These are phyloP conservation scores for Leiothrix lutea DNA, from an alignment of 2,113 vertebrate genomes.

Conservation along the genomic window DNA sequence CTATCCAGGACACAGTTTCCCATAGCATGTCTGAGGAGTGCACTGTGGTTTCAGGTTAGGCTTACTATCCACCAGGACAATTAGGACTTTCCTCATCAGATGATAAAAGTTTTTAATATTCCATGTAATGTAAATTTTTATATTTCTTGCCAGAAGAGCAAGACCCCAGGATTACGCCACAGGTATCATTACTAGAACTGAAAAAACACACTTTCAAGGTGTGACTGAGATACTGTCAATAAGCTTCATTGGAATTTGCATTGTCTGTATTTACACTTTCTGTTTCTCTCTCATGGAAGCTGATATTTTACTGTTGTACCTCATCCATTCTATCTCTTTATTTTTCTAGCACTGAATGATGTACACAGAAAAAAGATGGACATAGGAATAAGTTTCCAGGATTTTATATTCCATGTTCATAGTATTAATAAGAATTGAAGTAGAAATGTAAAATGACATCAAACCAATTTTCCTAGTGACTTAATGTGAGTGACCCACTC, in stretches of 20 bases:
- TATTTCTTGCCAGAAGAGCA: neutral
- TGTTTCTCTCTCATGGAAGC: neutral
- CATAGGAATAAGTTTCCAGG: neutral
- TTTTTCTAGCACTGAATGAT: neutral
- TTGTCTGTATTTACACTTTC: neutral
- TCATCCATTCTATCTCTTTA: neutral
- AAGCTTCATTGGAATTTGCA: neutral
- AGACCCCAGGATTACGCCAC: neutral
- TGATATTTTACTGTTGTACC: neutral
- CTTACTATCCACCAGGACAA: neutral
- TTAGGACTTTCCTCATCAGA: neutral
- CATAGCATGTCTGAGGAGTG: fast-evolving
- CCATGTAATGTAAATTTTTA: neutral
- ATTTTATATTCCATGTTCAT: neutral
- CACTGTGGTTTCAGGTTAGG: neutral
- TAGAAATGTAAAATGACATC: neutral
- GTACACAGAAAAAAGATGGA: neutral
- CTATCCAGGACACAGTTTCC: neutral
- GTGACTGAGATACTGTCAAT: neutral
- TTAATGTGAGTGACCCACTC: neutral
- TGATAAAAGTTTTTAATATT: neutral
- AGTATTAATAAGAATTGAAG: neutral
- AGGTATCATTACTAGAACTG: neutral
- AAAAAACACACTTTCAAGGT: neutral
- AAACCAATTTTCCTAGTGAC: neutral